phyloP scores from a whole-genome alignment of 2,888 invertebrate species.

The Drosophila emarginata region DNA sequence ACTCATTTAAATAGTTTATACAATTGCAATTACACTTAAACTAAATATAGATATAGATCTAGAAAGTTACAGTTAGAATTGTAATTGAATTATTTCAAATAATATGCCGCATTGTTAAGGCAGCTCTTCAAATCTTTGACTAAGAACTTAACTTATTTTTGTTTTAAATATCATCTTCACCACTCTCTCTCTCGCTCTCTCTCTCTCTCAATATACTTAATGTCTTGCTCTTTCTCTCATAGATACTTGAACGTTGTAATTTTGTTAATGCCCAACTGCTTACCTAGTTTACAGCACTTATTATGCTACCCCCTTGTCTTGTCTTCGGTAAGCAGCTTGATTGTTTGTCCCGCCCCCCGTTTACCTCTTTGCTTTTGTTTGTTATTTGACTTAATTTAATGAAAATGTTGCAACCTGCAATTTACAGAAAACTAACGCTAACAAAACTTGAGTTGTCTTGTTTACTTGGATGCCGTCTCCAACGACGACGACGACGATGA shows the following conservation, averaged over 20 bases:
- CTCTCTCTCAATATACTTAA: not conserved
- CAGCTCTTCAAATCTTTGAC: not conserved
- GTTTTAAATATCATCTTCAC: not conserved
- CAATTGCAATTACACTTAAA: no score
- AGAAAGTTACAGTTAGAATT: not conserved
- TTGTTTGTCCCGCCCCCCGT: slow-evolving; percentile 44
- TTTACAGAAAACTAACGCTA: slow-evolving; percentile 65
- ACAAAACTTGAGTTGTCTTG: slow-evolving; percentile 63
- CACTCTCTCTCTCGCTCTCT: not conserved
- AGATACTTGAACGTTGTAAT: slow-evolving; percentile 6
- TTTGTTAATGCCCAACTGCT: slow-evolving; percentile 15
- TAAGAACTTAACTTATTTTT: not conserved
- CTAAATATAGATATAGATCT: no score
- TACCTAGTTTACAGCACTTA: slow-evolving; percentile 10
- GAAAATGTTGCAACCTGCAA: slow-evolving; percentile 78
- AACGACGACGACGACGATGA: slow-evolving; percentile 1
- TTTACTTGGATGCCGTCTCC: slow-evolving; percentile 9
- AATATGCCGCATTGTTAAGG: not conserved
- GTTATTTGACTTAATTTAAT: slow-evolving; percentile 75
- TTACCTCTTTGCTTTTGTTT: slow-evolving; percentile 41
- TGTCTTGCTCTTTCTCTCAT: not conserved
- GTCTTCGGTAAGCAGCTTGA: slow-evolving; percentile 31
- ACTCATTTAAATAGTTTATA: not conserved
- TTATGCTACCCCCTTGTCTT: slow-evolving; percentile 25
- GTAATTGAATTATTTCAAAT: not conserved